Evolutionary conservation across 2,797 vertebrate species (phyloP), one percentile per base, ranked within the genome.

Genomic region (Fistularia commersonii): DNA sequence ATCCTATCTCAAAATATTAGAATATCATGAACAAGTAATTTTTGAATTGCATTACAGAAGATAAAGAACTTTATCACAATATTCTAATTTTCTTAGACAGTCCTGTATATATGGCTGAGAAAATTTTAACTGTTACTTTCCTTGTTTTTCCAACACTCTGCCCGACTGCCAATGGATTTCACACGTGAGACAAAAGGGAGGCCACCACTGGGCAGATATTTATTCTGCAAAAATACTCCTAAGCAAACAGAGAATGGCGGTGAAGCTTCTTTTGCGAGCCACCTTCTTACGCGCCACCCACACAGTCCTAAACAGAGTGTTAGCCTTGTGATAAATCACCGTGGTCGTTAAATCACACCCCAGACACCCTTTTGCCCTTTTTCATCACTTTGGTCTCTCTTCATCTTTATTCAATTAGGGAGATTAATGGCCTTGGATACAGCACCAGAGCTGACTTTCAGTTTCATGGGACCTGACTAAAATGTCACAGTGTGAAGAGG

Each of bases 401-500:
- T 84, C 81, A 84, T 85, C 66, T 86, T 84, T 77, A 83, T 85
- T 88, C 80, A 84, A 73, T 84, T 83, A 81, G 53, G 54, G 52
- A 73, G 74, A 82, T 82, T 70, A 85, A 86, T 82, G 72, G 64
- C 56, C 57, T 61, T 1, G 57, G 62, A 57, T 49, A 71, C 66
- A 62, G 48, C 52, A 32, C 47, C 63, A 61, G 71, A 66, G 77
- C 63, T 80, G 83, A 82, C 66, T 61, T 70, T 66, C 52, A 64
- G 56, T 48, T 61, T 42, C 52, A 45, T 69, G 60, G 51, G 75
- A 69, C 63, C 58, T 70, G 78, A 72, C 69, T 68, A 66, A 81
- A 81, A 79, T 80, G 77, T 78, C 79, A 77, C 57, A 43, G 50
- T 46, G 54, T 68, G 66, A 76, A 49, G 45, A 57, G 49, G 43